phyloP scores from a whole-genome alignment of 2,888 invertebrate genomes.

The Megaustenia siamemsis region DNA sequence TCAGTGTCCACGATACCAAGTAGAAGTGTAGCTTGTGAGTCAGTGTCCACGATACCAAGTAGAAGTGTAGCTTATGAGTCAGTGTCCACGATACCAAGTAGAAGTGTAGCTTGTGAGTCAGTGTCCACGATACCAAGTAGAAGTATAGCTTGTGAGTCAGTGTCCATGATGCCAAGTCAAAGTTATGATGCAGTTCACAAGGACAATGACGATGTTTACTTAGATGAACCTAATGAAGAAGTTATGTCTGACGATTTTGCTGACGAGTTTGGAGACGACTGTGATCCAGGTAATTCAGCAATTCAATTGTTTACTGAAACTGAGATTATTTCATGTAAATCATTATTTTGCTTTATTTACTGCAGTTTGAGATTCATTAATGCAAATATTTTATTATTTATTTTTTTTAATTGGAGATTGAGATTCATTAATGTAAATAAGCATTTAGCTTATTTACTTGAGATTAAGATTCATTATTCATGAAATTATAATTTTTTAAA shows the following conservation, averaged over 20 bases:
- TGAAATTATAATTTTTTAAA: too few species aligned
- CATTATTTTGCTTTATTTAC: too few species aligned
- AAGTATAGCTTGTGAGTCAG: background rate
- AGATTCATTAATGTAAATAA: too few species aligned
- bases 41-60: background rate
- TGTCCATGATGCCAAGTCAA: background rate
- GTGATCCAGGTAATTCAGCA: constrained; percentile 33
- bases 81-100: background rate
- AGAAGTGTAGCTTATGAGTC: too few species aligned
- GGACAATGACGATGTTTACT: background rate
- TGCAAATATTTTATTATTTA: too few species aligned
- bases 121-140: background rate
- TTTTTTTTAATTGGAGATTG: too few species aligned
- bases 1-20: background rate
- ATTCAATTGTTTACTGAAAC: too few species aligned
- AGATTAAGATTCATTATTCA: too few species aligned
- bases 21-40: background rate
- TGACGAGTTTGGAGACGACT: background rate
- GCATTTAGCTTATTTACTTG: too few species aligned
- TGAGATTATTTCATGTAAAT: too few species aligned
- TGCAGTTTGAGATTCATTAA: too few species aligned
- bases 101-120: background rate
- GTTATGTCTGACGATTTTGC: background rate
- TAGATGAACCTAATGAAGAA: background rate
- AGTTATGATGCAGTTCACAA: background rate